These are phyloP conservation scores for Eptesicus fuscus DNA, from an alignment of 2,113 vertebrate genomes.

Conservation along the genomic window DNA sequence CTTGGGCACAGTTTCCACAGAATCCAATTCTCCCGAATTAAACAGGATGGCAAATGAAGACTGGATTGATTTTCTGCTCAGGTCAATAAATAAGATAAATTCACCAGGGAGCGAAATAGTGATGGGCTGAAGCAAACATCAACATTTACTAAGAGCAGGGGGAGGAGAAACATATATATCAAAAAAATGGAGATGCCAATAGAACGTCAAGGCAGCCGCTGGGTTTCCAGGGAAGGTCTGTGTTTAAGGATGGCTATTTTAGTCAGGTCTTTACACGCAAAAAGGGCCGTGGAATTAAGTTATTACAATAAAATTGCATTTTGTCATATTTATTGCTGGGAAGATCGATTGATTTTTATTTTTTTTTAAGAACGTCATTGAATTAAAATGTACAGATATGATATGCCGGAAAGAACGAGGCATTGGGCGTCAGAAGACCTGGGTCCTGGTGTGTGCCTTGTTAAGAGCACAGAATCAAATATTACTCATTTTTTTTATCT, in stretches of 20 bases:
- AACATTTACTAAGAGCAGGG: conserved; percentile 68
- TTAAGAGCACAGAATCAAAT: background rate
- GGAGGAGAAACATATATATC: conserved; percentile 46
- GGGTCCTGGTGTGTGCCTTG: background rate
- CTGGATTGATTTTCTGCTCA: conserved; percentile 80
- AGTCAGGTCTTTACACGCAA: background rate
- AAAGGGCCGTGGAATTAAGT: conserved; percentile 19
- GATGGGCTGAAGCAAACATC: conserved; percentile 68
- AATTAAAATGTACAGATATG: background rate
- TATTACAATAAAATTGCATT: conserved; percentile 59
- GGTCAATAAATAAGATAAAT: conserved; percentile 82
- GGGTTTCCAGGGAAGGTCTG: conserved; percentile 32
- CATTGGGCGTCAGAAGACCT: background rate
- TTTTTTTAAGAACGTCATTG: background rate
- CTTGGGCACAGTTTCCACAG: background rate
- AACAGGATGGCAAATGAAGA: conserved; percentile 80
- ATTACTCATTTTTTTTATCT: background rate
- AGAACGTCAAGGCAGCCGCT: background rate
- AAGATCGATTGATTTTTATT: background rate
- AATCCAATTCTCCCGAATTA: conserved; percentile 63
- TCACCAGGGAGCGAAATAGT: conserved; percentile 66
- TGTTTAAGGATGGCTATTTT: conserved; percentile 53
- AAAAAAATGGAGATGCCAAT: conserved; percentile 55
- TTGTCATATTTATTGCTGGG: background rate
- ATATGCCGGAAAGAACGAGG: background rate